Evolutionary conservation across 2,797 vertebrate species (phyloP).

Genomic region (Avahi laniger): DNA sequence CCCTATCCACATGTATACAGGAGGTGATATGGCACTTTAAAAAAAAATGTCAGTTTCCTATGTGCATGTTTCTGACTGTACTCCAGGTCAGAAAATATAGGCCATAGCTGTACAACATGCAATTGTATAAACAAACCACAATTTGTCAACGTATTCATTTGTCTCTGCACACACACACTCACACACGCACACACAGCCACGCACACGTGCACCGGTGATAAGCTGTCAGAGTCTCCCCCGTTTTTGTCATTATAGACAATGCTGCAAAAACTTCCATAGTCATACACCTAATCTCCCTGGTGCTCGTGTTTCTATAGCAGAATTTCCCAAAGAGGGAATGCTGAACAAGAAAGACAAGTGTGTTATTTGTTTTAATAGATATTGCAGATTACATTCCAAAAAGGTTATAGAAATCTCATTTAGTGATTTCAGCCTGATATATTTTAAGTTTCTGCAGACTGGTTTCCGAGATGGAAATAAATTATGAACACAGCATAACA

Average conservation of each 20-base stretch:
- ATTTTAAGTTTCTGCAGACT: slow-evolving; percentile 63
- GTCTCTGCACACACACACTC: background rate
- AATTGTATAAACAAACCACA: background rate
- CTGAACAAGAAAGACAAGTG: slow-evolving; percentile 32
- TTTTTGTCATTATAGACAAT: background rate
- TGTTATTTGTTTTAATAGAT: slow-evolving; percentile 63
- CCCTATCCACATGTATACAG: background rate
- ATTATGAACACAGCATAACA: slow-evolving; percentile 54
- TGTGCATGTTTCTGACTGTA: no score
- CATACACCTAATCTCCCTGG: background rate
- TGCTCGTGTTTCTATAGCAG: slow-evolving; percentile 28
- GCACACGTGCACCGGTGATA: background rate
- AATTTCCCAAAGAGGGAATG: slow-evolving; percentile 26
- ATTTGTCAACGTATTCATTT: background rate
- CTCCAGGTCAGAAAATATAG: background rate
- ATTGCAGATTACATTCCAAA: slow-evolving; percentile 46
- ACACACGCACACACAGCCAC: background rate
- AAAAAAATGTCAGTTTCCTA: background rate
- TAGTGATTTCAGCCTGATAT: slow-evolving; percentile 37
- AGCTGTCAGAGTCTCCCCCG: background rate
- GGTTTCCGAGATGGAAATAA: slow-evolving; percentile 67
- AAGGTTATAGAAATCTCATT: slow-evolving; percentile 50
- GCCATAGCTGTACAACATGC: background rate
- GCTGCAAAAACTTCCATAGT: background rate
- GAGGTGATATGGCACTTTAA: background rate